Evolutionary conservation across 2,797 vertebrate species (phyloP).

Genomic region (Podarcis lilfordi): DNA sequence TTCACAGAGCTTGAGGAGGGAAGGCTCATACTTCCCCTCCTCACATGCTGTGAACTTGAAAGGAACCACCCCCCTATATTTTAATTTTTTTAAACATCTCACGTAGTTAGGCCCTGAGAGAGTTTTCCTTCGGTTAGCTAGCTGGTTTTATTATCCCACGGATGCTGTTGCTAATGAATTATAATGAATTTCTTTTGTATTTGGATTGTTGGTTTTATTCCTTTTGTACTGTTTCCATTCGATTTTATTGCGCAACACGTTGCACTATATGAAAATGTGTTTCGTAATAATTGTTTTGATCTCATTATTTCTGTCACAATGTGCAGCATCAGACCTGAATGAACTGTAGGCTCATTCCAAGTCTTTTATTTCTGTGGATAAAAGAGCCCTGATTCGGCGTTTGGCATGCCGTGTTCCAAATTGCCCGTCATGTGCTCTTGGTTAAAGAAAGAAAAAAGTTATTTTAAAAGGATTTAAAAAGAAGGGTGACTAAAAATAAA

Average conservation of each 20-base stretch:
- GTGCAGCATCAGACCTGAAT: neutral
- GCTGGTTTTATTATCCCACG: neutral
- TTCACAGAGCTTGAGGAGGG: too few species aligned
- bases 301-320: neutral
- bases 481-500: constrained; percentile 33
- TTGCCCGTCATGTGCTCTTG: neutral
- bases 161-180: neutral
- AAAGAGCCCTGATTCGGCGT: neutral
- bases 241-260: neutral
- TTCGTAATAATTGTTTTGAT: neutral
- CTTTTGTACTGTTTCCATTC: neutral
- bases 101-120: neutral
- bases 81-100: too few species aligned
- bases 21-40: too few species aligned
- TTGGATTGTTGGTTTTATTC: neutral
- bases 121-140: neutral
- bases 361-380: neutral
- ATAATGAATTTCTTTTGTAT: neutral
- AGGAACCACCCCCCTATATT: too few species aligned
- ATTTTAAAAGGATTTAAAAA: neutral
- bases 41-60: too few species aligned
- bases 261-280: neutral
- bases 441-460: neutral
- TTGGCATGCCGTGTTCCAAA: neutral
- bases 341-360: neutral